A percentile compares a stretch with the other conserved stretches of the same genome.
Evolutionary conservation across 2,113 vertebrate species (phyloP).

Genomic region (Gorsachius goisagi): DNA sequence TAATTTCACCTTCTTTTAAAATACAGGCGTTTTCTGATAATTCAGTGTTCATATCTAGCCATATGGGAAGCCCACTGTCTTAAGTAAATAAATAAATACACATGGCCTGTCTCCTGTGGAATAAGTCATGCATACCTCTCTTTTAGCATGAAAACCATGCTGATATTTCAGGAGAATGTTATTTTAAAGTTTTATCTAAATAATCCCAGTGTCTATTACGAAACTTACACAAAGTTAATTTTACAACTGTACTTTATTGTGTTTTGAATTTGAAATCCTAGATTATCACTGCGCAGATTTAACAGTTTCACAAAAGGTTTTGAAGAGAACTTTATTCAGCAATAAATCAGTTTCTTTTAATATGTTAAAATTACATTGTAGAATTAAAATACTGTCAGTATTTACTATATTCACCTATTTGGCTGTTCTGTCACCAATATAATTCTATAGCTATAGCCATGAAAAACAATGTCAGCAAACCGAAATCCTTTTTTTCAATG

Average conservation of each 20-base stretch:
- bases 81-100: background rate
- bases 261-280: background rate
- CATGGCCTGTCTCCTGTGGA: background rate
- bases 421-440: constrained; percentile 30
- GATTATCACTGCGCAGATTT: background rate
- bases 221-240: background rate
- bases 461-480: constrained; percentile 80
- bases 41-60: background rate
- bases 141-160: background rate
- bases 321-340: background rate
- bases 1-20: background rate
- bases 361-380: background rate
- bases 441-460: background rate
- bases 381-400: background rate
- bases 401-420: constrained; percentile 27
- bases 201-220: background rate
- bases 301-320: background rate
- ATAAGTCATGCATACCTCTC: background rate
- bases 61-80: background rate
- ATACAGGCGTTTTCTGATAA: background rate
- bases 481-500: constrained; percentile 61
- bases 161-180: background rate
- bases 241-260: background rate
- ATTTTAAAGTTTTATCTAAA: background rate
- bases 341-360: background rate